A percentile compares a stretch with the other conserved stretches of the same genome.
phyloP scores from a whole-genome alignment of 2,113 vertebrate genomes.

The Falco punctatus region DNA sequence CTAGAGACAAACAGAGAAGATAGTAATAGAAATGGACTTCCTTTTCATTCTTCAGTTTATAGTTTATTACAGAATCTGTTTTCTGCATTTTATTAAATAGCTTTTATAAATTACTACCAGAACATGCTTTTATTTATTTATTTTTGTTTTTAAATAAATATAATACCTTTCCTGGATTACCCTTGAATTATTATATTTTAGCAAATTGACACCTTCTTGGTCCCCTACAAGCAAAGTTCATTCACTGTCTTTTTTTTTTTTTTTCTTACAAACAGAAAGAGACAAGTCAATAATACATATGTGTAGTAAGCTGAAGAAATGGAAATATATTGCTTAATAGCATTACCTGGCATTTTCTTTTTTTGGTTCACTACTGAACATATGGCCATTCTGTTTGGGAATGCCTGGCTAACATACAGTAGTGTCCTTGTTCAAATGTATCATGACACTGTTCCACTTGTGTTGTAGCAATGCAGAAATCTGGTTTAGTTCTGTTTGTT shows the following conservation, averaged over 20 bases:
- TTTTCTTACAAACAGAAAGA: background rate
- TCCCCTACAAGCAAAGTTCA: background rate
- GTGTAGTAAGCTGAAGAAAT: background rate
- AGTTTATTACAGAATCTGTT: background rate
- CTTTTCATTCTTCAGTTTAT: background rate
- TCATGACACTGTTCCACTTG: background rate
- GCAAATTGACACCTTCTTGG: background rate
- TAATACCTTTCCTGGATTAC: background rate
- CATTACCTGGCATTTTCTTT: background rate
- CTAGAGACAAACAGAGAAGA: background rate
- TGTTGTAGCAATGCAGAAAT: background rate
- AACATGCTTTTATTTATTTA: background rate
- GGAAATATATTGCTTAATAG: background rate
- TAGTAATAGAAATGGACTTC: background rate
- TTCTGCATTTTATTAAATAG: background rate
- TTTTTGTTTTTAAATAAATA: background rate
- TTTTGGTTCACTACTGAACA: background rate
- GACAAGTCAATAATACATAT: background rate
- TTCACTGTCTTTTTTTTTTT: background rate
- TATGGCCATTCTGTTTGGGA: background rate
- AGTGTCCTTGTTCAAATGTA: background rate
- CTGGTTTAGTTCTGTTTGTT: background rate
- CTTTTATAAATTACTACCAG: background rate
- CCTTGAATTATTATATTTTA: background rate
- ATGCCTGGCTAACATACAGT: background rate